Base-by-base conservation (phyloP, 2,888 invertebrate species). In the Ferrisia virgata region DNA sequence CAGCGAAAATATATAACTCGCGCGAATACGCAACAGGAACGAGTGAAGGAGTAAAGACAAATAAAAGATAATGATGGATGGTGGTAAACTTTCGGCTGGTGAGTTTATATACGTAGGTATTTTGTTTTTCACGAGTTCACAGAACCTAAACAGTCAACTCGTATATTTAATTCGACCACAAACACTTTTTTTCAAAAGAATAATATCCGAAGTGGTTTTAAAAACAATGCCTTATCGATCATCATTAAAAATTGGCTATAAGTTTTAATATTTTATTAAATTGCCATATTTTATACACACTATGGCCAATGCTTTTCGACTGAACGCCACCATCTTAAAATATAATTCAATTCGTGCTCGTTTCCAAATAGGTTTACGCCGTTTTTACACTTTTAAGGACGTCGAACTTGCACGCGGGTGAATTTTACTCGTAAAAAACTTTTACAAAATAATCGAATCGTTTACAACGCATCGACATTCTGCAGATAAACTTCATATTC, bases 31-130 rank as follows among this genome's bases (percentile, higher is more conserved):
- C 22, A 53, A 22, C 1, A 53, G 3, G 22, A 18, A 13, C 4
- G 22, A 18, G 22, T 11, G 25, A 2, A 0, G 11, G 25, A 13
- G 43, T 36, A 9, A 18, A 47, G 47, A 18, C 58, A 64, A 64
- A 64, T 64, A 64, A 64, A 64, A 64, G 13, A 64, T 64, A 64
- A 64, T 64, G 58, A 64, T 64, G 25, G 58, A 64, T 64, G 28
- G 58, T 8, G 22, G 53, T 2, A 53, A 53, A 53, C 22, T 53
- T 53, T 53, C 53, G 22, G 18, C 22, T 22, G 4, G 9, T 3
- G 58, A 25, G 9, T 25, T n/a, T 4, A 18, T n/a, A n/a, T n/a
- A n/a, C n/a, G n/a, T n/a, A n/a, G n/a, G n/a, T n/a, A n/a, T n/a
- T n/a, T n/a, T n/a, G 18, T 18, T n/a, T 28, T 64, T 64, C 15